Conservation (phyloP, 2,888 invertebrate species). For the Noctuana brunneofusca region DNA sequence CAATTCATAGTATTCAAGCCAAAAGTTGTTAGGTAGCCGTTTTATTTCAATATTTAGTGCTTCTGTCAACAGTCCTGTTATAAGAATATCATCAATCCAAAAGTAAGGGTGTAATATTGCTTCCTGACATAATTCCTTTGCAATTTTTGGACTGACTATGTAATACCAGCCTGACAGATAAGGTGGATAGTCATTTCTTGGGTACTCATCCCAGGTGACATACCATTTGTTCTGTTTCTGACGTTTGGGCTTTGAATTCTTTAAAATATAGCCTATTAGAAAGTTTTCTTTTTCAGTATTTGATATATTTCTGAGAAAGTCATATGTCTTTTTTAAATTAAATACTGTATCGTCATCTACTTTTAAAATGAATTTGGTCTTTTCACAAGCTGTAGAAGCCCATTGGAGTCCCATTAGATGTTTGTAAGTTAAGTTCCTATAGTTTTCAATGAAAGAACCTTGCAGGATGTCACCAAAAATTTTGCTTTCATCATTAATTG, state of each 20-base stretch:
- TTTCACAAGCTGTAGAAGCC: conserved; percentile 84
- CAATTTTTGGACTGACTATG: conserved; percentile 86
- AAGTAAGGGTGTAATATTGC: conserved; percentile 86
- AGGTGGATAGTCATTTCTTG: conserved; percentile 84
- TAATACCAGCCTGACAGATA: conserved; percentile 94
- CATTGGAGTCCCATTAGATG: conserved; percentile 92
- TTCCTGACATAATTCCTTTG: conserved; percentile 79
- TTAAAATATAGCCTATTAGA: conserved; percentile 86
- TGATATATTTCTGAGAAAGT: conserved; percentile 47
- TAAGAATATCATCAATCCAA: conserved; percentile 95
- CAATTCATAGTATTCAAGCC: conserved; percentile 87
- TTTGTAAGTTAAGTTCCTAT: conserved; percentile 91
- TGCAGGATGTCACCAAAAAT: conserved; percentile 88
- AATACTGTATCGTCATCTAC: conserved; percentile 92
- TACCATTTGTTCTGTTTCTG: conserved; percentile 90
- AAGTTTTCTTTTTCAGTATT: conserved; percentile 45
- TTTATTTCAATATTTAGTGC: conserved; percentile 80
- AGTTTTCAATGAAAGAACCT: conserved; percentile 90
- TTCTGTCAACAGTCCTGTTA: conserved; percentile 90
- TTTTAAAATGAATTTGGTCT: conserved; percentile 87
- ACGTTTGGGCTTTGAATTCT: conserved; percentile 85
- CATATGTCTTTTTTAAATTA: conserved; percentile 82
- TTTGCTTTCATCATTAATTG: conserved; percentile 84
- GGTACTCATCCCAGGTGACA: conserved; percentile 86
- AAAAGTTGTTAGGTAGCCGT: conserved; percentile 83